Evolutionary conservation across 2,113 vertebrate species (phyloP), one percentile per base, ranked within the genome.

Genomic region (Anoura caudifer): DNA sequence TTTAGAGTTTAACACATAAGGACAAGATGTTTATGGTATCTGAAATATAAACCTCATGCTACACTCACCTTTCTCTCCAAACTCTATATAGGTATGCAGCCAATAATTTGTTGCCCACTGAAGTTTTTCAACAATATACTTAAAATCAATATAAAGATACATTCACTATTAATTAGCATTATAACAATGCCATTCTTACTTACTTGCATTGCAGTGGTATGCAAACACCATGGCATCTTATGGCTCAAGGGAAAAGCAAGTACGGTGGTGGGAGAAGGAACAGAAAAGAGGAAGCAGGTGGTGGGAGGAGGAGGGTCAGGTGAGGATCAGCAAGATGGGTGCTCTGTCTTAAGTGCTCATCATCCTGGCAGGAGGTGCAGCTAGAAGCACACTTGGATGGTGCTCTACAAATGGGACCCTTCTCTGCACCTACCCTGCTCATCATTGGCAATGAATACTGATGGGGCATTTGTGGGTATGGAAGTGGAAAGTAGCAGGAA

Each of bases 1-100:
- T 15, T 11, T 4, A 26, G 38, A 91, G 1, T 79, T 85, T 82
- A 90, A 80, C 14, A 87, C 52, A 26, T 72, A 93, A 94, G 14
- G n/a, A 83, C 24, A 94, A 63, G 12, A 45, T n/a, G 87, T 63
- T 82, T 80, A 47, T 28, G 4, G 7, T 20, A 61, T 41, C 72
- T 82, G 52, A 83, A 83, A 61, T 20, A 63, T 31, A 82, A 63
- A 14, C 26, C 3, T 54, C 50, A 90, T 67, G 63, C 31, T 88
- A 28, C 22, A 45, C 63, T 82, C 15, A 81, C 26, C 15, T 70
- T 92, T 94, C 36, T n/a, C 36, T 22, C 26, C 15, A 63, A 63
- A 73, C 6, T 72, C 19, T 20, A 52, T 84, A 19, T 4, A 50
- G 43, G 10, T n/a, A 7, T 33, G 4, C 13, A 67, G 56, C 12